Base-by-base conservation (phyloP, 2,797 vertebrate species). In the Sciurus carolinensis region DNA sequence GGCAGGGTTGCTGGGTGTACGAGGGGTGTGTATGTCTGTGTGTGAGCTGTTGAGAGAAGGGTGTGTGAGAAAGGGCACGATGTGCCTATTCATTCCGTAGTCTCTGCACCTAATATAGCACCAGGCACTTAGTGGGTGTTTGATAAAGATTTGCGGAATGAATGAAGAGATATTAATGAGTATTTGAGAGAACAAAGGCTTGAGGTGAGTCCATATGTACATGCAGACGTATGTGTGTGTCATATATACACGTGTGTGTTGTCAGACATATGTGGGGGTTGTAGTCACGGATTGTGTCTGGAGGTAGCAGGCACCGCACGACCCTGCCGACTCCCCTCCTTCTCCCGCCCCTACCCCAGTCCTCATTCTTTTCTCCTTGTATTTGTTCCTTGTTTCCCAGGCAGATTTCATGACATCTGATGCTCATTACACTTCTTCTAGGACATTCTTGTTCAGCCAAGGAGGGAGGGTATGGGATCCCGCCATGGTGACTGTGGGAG, bases 81-180 rank as follows among this genome's bases (percentile, higher is more conserved):
- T 39, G 39, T 39, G 39, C 39, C 39, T 39, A 52, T 52, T 87
- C 95, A 76, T 80, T 93, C 66, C 69, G 22, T 44, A 3, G 94
- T 91, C 69, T 82, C 90, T 77, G 84, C 9, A 79, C 73, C 75
- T 79, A 87, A 84, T 81, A 76, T 66, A 95, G 86, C 64, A 73
- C 64, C 67, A 91, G 72, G 57, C 30, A 59, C 93, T 86, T 82
- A 64, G 91, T 94, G 96, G 95, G 96, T 96, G 96, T 98, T 95
- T 96, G 87, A 87, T 96, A 90, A 90, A 90, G 90, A 81, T 91
- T 62, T 95, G 50, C 62, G 24, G 87, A 84, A 88, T 93, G 95
- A 97, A 81, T 93, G 90, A 83, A 95, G 79, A 93, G 89, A 84
- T 82, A 50, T 75, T 86, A 93, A 77, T 89, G 93, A 62, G 44